These are phyloP conservation scores for Calidris pygmaea DNA, from an alignment of 2,113 vertebrate species.

Conservation along the genomic window DNA sequence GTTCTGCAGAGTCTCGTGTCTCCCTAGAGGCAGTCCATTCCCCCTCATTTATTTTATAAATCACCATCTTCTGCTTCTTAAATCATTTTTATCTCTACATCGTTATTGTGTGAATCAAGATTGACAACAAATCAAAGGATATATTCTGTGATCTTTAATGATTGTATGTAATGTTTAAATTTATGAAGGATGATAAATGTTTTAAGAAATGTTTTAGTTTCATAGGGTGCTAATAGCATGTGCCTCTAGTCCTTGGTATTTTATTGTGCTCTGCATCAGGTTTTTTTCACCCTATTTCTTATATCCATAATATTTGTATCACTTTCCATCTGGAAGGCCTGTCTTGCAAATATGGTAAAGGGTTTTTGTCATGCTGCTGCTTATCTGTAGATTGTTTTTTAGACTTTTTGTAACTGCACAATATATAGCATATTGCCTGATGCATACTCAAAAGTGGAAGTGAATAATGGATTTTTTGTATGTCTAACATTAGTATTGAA, in stretches of 20 bases:
- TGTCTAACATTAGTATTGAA: background rate
- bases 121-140: background rate
- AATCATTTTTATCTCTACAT: background rate
- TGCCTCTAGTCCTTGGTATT: background rate
- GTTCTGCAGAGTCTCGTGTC: background rate
- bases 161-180: background rate
- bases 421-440: background rate
- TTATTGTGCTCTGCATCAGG: background rate
- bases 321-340: background rate
- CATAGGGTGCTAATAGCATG: background rate
- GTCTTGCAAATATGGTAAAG: background rate
- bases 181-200: background rate
- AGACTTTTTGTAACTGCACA: background rate
- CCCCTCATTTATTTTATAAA: conserved; percentile 19
- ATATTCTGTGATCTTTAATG: background rate
- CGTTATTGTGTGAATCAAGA: background rate
- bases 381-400: background rate
- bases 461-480: background rate
- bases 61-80: background rate
- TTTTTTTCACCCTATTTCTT: background rate
- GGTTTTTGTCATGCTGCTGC: background rate
- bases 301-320: background rate
- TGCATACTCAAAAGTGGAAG: background rate
- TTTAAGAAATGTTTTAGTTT: background rate
- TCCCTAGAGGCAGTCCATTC: background rate